Percentiles rank a stretch among this genome's conserved stretches.
These are phyloP conservation scores for Hippocampus barbouri DNA, from an alignment of 2,113 vertebrate genomes.

Conservation along the genomic window DNA sequence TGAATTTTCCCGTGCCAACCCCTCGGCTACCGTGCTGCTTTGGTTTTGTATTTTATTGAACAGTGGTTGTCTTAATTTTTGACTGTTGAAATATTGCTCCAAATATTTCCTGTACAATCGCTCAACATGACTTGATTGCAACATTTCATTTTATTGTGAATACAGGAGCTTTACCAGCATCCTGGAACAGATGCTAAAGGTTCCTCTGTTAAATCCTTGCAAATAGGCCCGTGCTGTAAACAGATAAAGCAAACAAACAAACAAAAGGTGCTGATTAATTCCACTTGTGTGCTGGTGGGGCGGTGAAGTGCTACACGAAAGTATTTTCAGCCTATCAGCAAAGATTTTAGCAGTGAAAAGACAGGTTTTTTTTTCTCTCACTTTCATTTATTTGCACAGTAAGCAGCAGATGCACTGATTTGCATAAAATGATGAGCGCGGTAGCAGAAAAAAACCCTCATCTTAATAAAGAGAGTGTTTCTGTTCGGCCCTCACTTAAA, in stretches of 20 bases:
- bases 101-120: not conserved
- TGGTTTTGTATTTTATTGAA: too few species aligned
- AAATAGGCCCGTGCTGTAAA: not conserved
- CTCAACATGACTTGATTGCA: too few species aligned
- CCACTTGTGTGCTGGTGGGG: not conserved
- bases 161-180: not conserved
- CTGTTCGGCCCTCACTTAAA: conserved; percentile 20
- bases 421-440: conserved; percentile 69
- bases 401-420: conserved; percentile 61
- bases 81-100: too few species aligned
- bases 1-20: too few species aligned
- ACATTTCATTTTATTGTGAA: not conserved
- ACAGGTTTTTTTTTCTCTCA: not conserved
- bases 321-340: conserved; percentile 38
- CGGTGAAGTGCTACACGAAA: conserved; percentile 3
- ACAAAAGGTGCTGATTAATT: not conserved
- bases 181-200: not conserved
- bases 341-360: conserved; percentile 21
- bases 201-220: not conserved
- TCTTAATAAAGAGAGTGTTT: conserved; percentile 41
- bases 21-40: too few species aligned
- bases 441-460: conserved; percentile 51
- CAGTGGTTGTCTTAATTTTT: too few species aligned
- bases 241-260: not conserved
- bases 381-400: conserved; percentile 63